Conservation (phyloP, 2,888 invertebrate genomes). For the Eupithecia abbreviata region DNA sequence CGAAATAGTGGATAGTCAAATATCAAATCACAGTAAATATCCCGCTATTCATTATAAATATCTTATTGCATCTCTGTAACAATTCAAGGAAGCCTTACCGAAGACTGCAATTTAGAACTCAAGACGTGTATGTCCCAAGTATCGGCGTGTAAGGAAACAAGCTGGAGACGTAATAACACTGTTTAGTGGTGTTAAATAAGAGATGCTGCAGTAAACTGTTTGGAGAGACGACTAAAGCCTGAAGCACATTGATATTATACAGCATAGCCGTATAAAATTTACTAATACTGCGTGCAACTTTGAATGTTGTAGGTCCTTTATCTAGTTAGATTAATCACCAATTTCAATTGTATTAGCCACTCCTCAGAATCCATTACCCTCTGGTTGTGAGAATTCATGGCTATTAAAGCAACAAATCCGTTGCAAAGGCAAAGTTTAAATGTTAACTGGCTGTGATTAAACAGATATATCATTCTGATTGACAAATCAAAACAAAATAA, state of each 20-base stretch:
- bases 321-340: constrained; percentile 2
- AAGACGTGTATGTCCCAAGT: constrained; percentile 17
- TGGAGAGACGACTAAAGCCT: constrained; percentile 14
- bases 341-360: constrained; percentile 7
- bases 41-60: no score
- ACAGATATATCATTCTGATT: not conserved
- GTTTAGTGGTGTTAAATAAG: constrained; percentile 31
- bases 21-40: no score
- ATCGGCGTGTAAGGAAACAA: constrained; percentile 32
- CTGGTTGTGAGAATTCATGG: not conserved
- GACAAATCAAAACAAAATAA: not conserved
- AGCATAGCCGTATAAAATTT: not conserved
- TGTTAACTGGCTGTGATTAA: not conserved
- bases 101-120: constrained; percentile 29
- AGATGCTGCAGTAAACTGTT: constrained; percentile 22
- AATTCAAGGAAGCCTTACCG: constrained; percentile 23
- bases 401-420: constrained; percentile 5
- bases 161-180: constrained; percentile 24
- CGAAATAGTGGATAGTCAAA: no score
- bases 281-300: not conserved
- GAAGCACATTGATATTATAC: constrained; percentile 1
- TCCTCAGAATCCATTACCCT: constrained; percentile 4
- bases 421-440: constrained; percentile 1
- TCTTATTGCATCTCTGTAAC: constrained; percentile 11
- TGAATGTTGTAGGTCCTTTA: not conserved